Base-by-base conservation (phyloP, 2,797 vertebrate species). In the Distichodus sexfasciatus region DNA sequence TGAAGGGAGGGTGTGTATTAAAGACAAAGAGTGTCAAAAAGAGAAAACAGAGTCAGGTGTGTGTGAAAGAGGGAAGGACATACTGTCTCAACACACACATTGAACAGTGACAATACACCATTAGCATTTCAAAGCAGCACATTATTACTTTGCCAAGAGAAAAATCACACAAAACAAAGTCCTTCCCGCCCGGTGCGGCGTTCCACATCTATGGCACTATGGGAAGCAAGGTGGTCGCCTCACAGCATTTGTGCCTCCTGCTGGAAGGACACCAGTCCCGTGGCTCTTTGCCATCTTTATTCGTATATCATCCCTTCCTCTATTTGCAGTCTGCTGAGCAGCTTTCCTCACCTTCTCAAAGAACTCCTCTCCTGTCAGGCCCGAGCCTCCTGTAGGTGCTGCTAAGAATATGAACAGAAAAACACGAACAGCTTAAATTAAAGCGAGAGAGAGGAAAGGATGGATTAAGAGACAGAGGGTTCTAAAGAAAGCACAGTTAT, bases 351-450 rank as follows among this genome's bases (percentile, higher is more conserved):
- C 91, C 73, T 85, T 87, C 55, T 90, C 80, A 77, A 93, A 93
- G 80, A 93, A 93, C 75, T 90, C 85, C 70, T 91, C 85, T 29
- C 91, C 91, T 6, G 84, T 88, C 67, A 87, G 73, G 6, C 69
- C 72, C 3, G 81, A 77, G 24, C 74, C 83, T 2, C 81, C 75
- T 50, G 79, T 77, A 31, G 87, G 87, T 78, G 82, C 90, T 93
- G 76, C 63, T 86, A 26, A 54, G 10, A 28, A 86, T 44, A 81
- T 38, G 80, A 15, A 77, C 1, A 41, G 12, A 17, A 66, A 62
- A 11, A 33, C 19, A 15, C 4, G 4, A 12, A 28, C 47, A 40
- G 12, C 8, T 40, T 3, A 0, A n/a, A n/a, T n/a, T n/a, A n/a
- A n/a, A n/a, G n/a, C n/a, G n/a, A n/a, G n/a, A n/a, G n/a, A n/a